These are phyloP conservation scores for Glareola pratincola DNA, from an alignment of 2,113 vertebrate genomes.

Conservation along the genomic window DNA sequence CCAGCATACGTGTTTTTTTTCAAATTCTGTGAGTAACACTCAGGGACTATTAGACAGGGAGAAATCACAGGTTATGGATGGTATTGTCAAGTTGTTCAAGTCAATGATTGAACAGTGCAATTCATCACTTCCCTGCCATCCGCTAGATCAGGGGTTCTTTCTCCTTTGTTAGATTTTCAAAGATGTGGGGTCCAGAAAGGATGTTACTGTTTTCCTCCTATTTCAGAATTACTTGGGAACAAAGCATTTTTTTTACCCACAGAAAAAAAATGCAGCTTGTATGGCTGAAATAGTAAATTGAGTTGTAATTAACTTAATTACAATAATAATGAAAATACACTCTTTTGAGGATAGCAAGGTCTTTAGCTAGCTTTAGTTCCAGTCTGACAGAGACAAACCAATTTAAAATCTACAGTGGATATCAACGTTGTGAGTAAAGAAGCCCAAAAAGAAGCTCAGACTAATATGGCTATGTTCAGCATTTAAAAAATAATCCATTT, in stretches of 20 bases:
- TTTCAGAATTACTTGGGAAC: conserved; percentile 12
- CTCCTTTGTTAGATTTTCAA: conserved; percentile 21
- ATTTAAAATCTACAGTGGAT: background rate
- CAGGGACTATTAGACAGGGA: background rate
- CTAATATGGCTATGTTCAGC: background rate
- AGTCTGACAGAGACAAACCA: background rate
- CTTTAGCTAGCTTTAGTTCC: background rate
- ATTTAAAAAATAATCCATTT: background rate
- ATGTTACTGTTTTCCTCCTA: background rate
- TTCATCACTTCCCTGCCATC: conserved; percentile 20
- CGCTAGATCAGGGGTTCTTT: background rate
- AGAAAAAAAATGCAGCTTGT: background rate
- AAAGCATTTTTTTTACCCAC: background rate
- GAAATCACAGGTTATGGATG: background rate
- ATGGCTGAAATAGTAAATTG: background rate
- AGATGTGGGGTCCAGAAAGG: conserved; percentile 31
- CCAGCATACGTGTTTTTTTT: background rate
- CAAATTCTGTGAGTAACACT: background rate
- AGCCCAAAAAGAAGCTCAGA: background rate
- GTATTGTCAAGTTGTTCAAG: conserved; percentile 11
- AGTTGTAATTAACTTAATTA: conserved; percentile 20
- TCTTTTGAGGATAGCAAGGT: background rate
- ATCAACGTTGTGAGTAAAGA: background rate
- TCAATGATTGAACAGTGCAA: conserved; percentile 1
- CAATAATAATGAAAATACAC: background rate